phyloP scores from a whole-genome alignment of 2,113 vertebrate genomes.

The Pagrus major region DNA sequence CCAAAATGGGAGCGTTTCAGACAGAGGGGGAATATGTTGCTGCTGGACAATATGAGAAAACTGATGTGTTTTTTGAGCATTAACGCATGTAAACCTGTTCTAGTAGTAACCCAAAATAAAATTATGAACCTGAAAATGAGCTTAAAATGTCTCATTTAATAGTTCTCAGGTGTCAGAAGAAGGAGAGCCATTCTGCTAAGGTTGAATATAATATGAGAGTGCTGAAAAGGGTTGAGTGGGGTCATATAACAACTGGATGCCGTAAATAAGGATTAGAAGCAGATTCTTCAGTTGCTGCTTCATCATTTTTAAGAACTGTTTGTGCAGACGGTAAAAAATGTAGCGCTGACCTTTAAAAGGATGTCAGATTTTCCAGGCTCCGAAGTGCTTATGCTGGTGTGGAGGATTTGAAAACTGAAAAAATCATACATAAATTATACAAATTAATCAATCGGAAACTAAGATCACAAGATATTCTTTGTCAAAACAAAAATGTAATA shows the following conservation, averaged over 20 bases:
- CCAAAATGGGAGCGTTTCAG: too few relatives aligned
- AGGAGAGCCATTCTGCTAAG: neutral
- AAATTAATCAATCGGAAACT: neutral
- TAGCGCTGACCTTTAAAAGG: neutral
- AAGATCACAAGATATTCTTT: neutral
- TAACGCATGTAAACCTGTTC: too few relatives aligned
- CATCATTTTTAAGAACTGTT: constrained; percentile 1
- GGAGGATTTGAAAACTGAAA: neutral
- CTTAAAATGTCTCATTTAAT: too few relatives aligned
- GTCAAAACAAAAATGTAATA: neutral
- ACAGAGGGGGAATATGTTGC: too few relatives aligned
- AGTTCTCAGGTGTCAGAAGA: neutral
- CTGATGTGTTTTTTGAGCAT: too few relatives aligned
- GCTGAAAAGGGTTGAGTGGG: neutral
- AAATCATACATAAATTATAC: neutral
- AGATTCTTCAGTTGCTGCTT: too few relatives aligned
- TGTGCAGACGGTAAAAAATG: constrained; percentile 1
- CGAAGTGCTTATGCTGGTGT: neutral
- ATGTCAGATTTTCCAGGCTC: neutral
- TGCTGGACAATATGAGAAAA: too few relatives aligned
- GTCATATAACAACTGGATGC: neutral
- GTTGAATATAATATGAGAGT: neutral
- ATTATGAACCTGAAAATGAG: too few relatives aligned
- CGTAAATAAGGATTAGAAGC: neutral
- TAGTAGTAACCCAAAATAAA: too few relatives aligned